phyloP scores from a whole-genome alignment of 2,113 vertebrate species.

The Climacteris rufus region DNA sequence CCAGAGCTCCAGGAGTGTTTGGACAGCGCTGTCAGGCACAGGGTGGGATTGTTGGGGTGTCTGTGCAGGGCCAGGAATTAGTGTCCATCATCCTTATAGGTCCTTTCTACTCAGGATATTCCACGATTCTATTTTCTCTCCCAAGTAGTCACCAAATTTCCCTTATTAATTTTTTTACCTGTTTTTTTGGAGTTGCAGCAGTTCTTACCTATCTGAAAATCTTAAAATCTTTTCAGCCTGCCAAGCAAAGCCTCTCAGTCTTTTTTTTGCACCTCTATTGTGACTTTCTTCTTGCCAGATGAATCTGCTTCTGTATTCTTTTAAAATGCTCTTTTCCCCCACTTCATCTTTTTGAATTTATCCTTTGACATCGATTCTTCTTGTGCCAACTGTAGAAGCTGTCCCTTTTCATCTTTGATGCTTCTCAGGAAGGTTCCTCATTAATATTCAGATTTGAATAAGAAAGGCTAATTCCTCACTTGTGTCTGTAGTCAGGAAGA shows the following conservation, averaged over 20 bases:
- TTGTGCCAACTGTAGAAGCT: not conserved
- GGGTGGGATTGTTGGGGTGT: not conserved
- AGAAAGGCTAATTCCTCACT: not conserved
- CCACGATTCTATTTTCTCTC: not conserved
- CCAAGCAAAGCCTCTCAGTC: not conserved
- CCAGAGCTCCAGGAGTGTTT: accelerated
- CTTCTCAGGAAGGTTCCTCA: not conserved
- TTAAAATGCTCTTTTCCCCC: not conserved
- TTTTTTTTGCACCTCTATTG: not conserved
- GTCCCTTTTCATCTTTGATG: not conserved
- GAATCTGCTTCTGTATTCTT: not conserved
- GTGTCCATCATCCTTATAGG: accelerated
- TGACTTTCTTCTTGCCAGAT: not conserved
- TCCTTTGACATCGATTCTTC: not conserved
- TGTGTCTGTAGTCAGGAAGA: not conserved
- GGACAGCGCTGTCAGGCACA: accelerated
- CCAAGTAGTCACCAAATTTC: not conserved
- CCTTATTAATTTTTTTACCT: not conserved
- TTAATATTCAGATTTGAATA: not conserved
- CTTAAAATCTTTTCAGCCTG: not conserved
- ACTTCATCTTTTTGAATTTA: not conserved
- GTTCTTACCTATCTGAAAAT: not conserved
- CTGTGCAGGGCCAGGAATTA: not conserved
- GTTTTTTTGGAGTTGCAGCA: not conserved
- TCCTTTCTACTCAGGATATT: not conserved